A percentile compares a stretch with the other conserved stretches of the same genome.
These are phyloP conservation scores for Ernsta delagoae DNA, from an alignment of 2,888 invertebrate species.

Conservation along the genomic window DNA sequence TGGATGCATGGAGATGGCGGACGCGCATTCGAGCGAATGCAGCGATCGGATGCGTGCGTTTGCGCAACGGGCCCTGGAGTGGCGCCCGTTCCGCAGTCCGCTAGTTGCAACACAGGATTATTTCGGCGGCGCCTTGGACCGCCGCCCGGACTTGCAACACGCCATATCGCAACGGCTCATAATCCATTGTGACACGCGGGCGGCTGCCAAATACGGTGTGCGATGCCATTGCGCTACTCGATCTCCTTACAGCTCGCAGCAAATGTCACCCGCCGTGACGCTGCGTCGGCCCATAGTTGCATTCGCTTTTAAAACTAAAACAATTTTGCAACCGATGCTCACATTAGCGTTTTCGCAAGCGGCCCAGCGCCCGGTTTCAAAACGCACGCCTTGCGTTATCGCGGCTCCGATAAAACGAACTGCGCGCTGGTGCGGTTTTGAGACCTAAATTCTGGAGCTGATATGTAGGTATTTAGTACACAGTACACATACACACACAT, in stretches of 20 bases:
- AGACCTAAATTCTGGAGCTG: constrained; percentile 70
- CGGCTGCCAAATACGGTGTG: constrained; percentile 76
- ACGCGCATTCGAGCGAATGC: constrained; percentile 50
- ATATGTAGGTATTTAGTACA: constrained; percentile 34
- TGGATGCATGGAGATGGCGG: constrained; percentile 58
- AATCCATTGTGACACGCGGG: constrained; percentile 75
- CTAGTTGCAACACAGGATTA: constrained; percentile 82
- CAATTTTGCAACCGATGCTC: constrained; percentile 84
- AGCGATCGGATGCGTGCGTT: constrained; percentile 65
- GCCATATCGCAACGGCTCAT: constrained; percentile 83
- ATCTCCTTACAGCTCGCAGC: constrained; percentile 70
- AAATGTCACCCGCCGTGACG: constrained; percentile 49
- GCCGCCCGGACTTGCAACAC: constrained; percentile 83
- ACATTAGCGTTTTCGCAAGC: constrained; percentile 85
- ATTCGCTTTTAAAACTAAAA: constrained; percentile 81
- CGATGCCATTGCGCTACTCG: constrained; percentile 63
- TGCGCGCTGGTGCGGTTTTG: constrained; percentile 73
- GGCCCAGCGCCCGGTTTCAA: constrained; percentile 82
- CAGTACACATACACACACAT: constrained; percentile 28
- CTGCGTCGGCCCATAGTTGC: constrained; percentile 51
- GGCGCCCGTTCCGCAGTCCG: constrained; percentile 79
- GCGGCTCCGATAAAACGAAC: constrained; percentile 79
- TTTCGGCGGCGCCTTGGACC: constrained; percentile 82
- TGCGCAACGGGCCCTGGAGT: constrained; percentile 75
- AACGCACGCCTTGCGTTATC: constrained; percentile 83